Percentiles rank a stretch among this genome's conserved stretches.
Conservation (phyloP, 2,797 vertebrate genomes). For the Anolis apletophallus region DNA sequence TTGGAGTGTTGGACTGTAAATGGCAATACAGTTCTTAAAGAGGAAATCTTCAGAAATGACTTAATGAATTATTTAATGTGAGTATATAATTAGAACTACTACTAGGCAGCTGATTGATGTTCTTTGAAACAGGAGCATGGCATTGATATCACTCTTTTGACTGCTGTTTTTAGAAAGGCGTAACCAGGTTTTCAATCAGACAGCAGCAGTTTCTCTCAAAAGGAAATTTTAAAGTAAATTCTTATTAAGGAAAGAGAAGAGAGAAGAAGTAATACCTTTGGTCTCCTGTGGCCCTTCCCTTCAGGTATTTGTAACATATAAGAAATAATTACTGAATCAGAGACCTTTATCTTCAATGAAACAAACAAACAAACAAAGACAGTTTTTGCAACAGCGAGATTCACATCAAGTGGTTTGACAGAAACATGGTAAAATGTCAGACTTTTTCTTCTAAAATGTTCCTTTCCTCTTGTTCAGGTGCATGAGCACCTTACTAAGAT, state of each 20-base stretch:
- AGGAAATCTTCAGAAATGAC: slow-evolving; percentile 49
- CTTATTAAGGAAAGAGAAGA: slow-evolving; percentile 44
- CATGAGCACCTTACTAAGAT: slow-evolving; percentile 30
- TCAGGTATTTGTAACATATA: slow-evolving; percentile 64
- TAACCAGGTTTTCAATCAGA: slow-evolving; percentile 75
- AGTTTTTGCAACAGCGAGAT: slow-evolving; percentile 63
- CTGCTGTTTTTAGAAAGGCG: slow-evolving; percentile 73
- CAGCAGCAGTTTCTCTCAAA: slow-evolving; percentile 73
- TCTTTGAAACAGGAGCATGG: slow-evolving; percentile 63
- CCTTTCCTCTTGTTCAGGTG: slow-evolving; percentile 28
- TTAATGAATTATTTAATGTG: slow-evolving; percentile 68
- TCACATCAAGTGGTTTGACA: slow-evolving; percentile 65
- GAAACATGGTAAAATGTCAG: slow-evolving; percentile 62
- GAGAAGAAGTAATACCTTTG: slow-evolving; percentile 70
- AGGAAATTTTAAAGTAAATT: slow-evolving; percentile 71
- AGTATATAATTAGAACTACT: slow-evolving; percentile 66
- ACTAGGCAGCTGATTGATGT: slow-evolving; percentile 54
- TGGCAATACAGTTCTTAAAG: slow-evolving; percentile 35
- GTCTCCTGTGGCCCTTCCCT: slow-evolving; percentile 63
- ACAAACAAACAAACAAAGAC: slow-evolving; percentile 53
- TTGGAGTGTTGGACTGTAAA: slow-evolving; percentile 59
- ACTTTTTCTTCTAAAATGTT: slow-evolving; percentile 54
- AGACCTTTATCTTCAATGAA: slow-evolving; percentile 59
- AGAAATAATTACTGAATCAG: slow-evolving; percentile 63
- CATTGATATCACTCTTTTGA: slow-evolving; percentile 66